Evolutionary conservation across 1,140 invertebrate species (phyloP), one percentile per base, ranked within the genome.

Genomic region (Hylyphantes graminicola): DNA sequence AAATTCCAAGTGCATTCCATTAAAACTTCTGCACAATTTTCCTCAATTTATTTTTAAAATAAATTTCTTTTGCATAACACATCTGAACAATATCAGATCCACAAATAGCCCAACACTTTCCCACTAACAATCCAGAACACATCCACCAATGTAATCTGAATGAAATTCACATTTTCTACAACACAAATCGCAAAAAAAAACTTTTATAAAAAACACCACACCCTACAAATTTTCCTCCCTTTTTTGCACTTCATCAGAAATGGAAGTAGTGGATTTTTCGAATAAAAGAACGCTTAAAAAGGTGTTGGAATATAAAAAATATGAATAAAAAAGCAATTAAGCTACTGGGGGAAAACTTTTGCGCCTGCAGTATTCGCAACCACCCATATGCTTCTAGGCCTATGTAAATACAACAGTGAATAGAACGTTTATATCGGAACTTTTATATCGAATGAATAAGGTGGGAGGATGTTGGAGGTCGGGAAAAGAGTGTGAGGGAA

Each of bases 341-440:
- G 51, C 80, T 65, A 82, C 61, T 63, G 48, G 53, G 54, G 61
- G 79, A 53, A 74, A 83, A 83, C 17, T 83, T 35, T 74, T 75
- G 35, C 50, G 63, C 19, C 67, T n/a, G 35, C 70, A 83, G 72
- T 19, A 55, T 75, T 74, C n/a, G 19, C 12, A 9, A 51, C 59
- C 59, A 67, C 51, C 72, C 72, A 65, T 75, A 75, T 67, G 80
- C 53, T 12, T 61, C 61, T 21, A 12, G 57, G n/a, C 57, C 80
- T 83, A 83, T 83, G 80, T 72, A 83, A 83, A 83, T 74, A 83
- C 59, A 74, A 83, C 59, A 55, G 10, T 83, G 80, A 83, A 83
- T 74, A 50, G 80, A 65, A 59, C 80, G 68, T 83, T 83, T 83
- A 83, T 83, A 83, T 75, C 72, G 72, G 80, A 73, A 83, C 80